Evolutionary conservation across 2,797 vertebrate species (phyloP).

Genomic region (Muscicapa striata): DNA sequence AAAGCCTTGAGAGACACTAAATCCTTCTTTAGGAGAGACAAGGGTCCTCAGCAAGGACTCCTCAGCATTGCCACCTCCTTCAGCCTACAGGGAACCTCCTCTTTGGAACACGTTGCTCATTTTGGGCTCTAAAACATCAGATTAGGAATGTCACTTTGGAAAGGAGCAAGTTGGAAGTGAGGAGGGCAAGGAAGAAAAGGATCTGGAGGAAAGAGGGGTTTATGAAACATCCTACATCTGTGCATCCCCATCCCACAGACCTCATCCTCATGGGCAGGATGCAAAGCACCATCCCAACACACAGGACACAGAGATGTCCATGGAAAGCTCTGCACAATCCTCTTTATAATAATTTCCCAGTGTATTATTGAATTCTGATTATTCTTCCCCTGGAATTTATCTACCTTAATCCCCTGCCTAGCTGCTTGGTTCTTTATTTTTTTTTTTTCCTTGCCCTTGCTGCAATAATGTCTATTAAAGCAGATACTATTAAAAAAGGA

Average conservation of each 20-base stretch:
- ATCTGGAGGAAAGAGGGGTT: background rate
- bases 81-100: background rate
- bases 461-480: background rate
- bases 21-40: background rate
- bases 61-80: background rate
- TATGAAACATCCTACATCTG: fast-evolving
- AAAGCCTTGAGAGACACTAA: background rate
- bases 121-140: background rate
- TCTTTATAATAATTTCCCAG: background rate
- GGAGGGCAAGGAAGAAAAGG: background rate
- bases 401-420: background rate
- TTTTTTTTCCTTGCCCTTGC: background rate
- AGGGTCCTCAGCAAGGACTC: background rate
- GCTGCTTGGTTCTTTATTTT: no score
- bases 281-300: fast-evolving
- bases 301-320: fast-evolving
- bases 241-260: background rate
- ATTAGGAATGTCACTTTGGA: background rate
- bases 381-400: background rate
- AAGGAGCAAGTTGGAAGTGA: background rate
- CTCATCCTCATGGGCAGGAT: background rate
- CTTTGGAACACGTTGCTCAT: fast-evolving
- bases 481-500: background rate
- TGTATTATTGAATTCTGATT: background rate
- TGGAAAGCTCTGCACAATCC: background rate